phyloP scores from a whole-genome alignment of 64 coral and sea anemone genomes.

The Porites lutea region DNA sequence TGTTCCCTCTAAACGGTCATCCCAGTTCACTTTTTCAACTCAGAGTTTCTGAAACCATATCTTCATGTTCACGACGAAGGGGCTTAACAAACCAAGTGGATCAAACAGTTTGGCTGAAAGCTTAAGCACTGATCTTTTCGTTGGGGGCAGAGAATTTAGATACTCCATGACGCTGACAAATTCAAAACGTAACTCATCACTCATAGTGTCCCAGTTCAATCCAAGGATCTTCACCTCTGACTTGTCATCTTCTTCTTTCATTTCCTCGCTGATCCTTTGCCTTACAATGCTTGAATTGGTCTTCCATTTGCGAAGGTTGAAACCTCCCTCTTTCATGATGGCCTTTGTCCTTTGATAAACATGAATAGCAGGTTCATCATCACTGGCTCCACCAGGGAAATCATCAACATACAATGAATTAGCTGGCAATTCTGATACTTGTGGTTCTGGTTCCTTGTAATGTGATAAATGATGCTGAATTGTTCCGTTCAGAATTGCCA shows the following conservation, averaged over 20 bases:
- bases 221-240: background rate
- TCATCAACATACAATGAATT: constrained; percentile 69
- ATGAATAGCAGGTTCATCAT: constrained; percentile 34
- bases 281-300: no score
- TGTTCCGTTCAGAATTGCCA: constrained; percentile 36
- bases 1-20: constrained; percentile 3
- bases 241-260: background rate
- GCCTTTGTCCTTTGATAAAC: constrained; percentile 45
- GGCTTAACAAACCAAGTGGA: background rate
- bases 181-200: background rate
- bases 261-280: background rate
- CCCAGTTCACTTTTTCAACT: background rate
- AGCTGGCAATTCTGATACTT: constrained; percentile 25
- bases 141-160: background rate
- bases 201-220: constrained; percentile 7
- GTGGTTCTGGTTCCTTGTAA: constrained; percentile 29
- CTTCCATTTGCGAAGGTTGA: no score
- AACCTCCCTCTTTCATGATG: constrained; percentile 15
- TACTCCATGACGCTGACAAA: background rate
- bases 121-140: constrained; percentile 26
- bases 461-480: constrained; percentile 57
- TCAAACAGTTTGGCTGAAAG: no score
- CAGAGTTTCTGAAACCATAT: constrained; percentile 29
- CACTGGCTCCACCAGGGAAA: constrained; percentile 24
- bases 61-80: constrained; percentile 30